A percentile compares a stretch with the other conserved stretches of the same genome.
These are phyloP conservation scores for Mesocentrotus franciscanus DNA, from an alignment of 53 echinoderm and acorn worm genomes.

Conservation along the genomic window DNA sequence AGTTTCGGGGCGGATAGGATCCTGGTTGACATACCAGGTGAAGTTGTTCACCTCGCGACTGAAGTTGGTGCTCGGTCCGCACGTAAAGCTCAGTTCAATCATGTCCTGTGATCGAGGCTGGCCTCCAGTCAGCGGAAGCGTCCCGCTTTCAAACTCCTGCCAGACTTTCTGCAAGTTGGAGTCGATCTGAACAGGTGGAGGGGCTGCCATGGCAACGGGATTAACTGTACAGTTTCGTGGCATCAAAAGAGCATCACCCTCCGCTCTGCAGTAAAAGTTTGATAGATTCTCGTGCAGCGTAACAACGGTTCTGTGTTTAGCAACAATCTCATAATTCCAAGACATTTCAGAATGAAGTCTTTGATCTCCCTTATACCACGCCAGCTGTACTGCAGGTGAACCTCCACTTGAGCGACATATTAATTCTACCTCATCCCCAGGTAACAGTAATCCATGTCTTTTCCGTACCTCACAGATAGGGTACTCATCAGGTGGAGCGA, in stretches of 20 bases:
- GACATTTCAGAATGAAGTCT: slow-evolving; percentile 62
- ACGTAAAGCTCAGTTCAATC: slow-evolving; percentile 77
- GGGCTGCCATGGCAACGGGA: slow-evolving; percentile 75
- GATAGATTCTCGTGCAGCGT: slow-evolving; percentile 26
- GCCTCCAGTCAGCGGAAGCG: slow-evolving; percentile 40
- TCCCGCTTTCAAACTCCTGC: slow-evolving; percentile 50
- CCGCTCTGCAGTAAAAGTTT: slow-evolving; percentile 70
- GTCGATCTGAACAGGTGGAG: slow-evolving; percentile 63
- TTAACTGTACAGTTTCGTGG: slow-evolving; percentile 79
- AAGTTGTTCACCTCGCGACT: slow-evolving; percentile 73
- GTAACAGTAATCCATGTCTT: slow-evolving; percentile 63
- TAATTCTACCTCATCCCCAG: slow-evolving; percentile 78
- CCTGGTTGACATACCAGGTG: slow-evolving; percentile 86
- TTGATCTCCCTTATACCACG: slow-evolving; percentile 69
- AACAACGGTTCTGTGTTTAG: slow-evolving; percentile 36
- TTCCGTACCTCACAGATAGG: slow-evolving; percentile 76
- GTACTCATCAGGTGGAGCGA: slow-evolving; percentile 73
- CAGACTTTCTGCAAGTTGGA: slow-evolving; percentile 46
- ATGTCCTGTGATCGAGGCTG: slow-evolving; percentile 56
- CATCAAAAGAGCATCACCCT: slow-evolving; percentile 70
- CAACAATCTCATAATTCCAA: slow-evolving; percentile 47
- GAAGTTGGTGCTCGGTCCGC: slow-evolving; percentile 75
- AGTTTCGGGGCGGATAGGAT: slow-evolving; percentile 59
- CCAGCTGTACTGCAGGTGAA: slow-evolving; percentile 70
- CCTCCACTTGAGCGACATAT: slow-evolving; percentile 80